Percentiles rank a stretch among this genome's conserved stretches.
Conservation (phyloP, 2,113 vertebrate species). For the Anhinga rufa region DNA sequence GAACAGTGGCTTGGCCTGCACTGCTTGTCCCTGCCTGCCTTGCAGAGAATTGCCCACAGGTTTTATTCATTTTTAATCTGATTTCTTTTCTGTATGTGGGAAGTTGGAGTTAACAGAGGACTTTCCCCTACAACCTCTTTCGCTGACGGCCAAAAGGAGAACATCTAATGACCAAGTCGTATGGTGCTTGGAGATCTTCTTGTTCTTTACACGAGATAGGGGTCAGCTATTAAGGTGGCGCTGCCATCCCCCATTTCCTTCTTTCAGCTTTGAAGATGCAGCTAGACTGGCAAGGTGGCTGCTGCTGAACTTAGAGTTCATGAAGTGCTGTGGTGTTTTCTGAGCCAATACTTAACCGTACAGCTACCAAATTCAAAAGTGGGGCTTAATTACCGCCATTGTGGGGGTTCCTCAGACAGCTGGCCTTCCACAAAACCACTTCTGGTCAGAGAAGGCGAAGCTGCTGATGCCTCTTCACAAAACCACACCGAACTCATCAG, state of each 20-base stretch:
- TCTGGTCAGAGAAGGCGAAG: neutral
- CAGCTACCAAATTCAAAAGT: neutral
- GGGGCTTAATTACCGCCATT: neutral
- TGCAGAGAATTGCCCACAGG: neutral
- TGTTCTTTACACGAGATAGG: neutral
- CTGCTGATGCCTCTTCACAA: neutral
- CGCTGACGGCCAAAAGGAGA: neutral
- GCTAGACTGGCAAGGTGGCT: neutral
- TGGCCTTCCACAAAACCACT: neutral
- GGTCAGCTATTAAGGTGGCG: neutral
- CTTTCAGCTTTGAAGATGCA: neutral
- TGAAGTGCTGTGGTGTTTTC: neutral
- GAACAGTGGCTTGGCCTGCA: slow-evolving; percentile 57
- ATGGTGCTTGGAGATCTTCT: neutral
- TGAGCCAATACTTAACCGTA: too few relatives aligned
- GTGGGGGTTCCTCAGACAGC: neutral
- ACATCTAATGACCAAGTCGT: neutral
- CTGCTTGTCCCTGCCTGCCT: slow-evolving; percentile 65
- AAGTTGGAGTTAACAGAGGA: neutral
- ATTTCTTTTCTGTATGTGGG: neutral
- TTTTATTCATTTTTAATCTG: neutral
- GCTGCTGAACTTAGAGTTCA: neutral
- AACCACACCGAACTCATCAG: neutral
- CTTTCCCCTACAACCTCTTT: neutral
- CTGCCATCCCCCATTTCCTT: neutral